Evolutionary conservation across 2,113 vertebrate species (phyloP).

Genomic region (Coryphaenoides rupestris): DNA sequence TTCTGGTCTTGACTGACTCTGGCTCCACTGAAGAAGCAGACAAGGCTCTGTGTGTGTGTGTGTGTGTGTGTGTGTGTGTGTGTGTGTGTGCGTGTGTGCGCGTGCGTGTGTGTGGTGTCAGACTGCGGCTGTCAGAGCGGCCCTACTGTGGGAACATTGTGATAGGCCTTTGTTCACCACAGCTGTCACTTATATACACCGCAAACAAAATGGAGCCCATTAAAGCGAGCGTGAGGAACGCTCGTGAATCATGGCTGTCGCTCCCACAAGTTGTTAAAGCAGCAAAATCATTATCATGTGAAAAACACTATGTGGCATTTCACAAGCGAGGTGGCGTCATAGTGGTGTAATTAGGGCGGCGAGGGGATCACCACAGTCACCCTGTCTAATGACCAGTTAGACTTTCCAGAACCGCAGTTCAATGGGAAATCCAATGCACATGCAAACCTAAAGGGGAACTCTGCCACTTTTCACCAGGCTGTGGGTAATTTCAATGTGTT

Average conservation of each 20-base stretch:
- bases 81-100: too few relatives aligned
- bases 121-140: constrained; percentile 37
- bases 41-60: too few relatives aligned
- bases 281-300: constrained; percentile 37
- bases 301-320: constrained; percentile 34
- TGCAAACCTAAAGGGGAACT: not conserved
- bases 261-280: constrained; percentile 35
- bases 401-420: constrained; percentile 35
- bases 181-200: constrained; percentile 40
- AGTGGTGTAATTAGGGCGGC: constrained; percentile 1
- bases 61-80: too few relatives aligned
- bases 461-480: too few relatives aligned
- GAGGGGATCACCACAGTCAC: constrained; percentile 23
- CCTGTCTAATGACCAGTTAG: constrained; percentile 29
- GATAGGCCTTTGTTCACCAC: constrained; percentile 39
- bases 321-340: constrained; percentile 27
- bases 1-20: constrained; percentile 18
- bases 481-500: too few relatives aligned
- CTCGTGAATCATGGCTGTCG: constrained; percentile 45
- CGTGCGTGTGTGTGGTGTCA: constrained; percentile 34
- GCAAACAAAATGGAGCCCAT: constrained; percentile 24
- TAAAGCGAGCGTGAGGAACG: constrained; percentile 25
- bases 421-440: constrained; percentile 15
- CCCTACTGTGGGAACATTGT: constrained; percentile 44
- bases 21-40: not conserved